phyloP scores from a whole-genome alignment of 2,113 vertebrate species.

The Istiophorus platypterus region DNA sequence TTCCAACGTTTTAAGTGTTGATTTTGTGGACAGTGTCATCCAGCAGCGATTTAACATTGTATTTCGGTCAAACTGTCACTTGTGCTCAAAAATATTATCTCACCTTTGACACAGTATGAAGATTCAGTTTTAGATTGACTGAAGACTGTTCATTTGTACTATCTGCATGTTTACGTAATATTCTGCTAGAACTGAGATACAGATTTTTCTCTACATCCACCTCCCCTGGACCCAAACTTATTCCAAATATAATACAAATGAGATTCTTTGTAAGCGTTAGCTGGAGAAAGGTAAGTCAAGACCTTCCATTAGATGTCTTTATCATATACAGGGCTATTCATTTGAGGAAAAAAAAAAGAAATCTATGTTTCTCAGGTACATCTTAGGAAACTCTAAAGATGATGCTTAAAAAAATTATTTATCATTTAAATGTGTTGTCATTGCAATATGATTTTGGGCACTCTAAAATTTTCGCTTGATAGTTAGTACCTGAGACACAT shows the following conservation, averaged over 20 bases:
- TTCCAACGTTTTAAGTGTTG: neutral
- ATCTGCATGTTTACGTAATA: constrained; percentile 94
- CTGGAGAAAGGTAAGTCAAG: constrained; percentile 98
- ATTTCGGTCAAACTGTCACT: constrained; percentile 17
- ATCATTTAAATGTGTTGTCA: neutral
- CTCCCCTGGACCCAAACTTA: constrained; percentile 86
- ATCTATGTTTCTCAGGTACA: constrained; percentile 96
- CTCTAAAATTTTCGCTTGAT: constrained; percentile 24
- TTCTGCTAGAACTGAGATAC: constrained; percentile 93
- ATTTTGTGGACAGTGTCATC: neutral
- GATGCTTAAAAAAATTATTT: neutral
- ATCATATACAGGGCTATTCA: constrained; percentile 67
- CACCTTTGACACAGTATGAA: constrained; percentile 97
- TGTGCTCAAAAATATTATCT: constrained; percentile 18
- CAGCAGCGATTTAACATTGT: constrained; percentile 11
- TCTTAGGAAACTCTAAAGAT: constrained; percentile 11
- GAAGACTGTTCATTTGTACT: constrained; percentile 90
- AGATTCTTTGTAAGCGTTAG: constrained; percentile 94
- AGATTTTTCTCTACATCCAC: constrained; percentile 92
- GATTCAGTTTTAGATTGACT: constrained; percentile 90
- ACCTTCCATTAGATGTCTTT: constrained; percentile 93
- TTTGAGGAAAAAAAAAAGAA: constrained; percentile 34
- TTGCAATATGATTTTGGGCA: neutral
- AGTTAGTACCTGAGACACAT: constrained; percentile 95
- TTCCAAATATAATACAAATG: constrained; percentile 89